phyloP scores from a whole-genome alignment of 2,888 invertebrate species.

The Dendrolimus houi region DNA sequence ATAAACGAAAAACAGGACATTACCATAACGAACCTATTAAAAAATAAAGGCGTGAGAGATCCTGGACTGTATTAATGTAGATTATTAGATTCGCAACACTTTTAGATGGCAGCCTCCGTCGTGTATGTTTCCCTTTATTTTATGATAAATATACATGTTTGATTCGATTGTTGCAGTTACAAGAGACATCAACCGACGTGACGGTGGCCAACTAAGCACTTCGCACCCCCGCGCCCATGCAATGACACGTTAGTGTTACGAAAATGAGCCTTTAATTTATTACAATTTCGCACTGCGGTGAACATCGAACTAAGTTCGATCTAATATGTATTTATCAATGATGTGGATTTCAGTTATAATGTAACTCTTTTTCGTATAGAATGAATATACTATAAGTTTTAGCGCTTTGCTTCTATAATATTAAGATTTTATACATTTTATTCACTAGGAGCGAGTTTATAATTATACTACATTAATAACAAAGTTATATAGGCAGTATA shows the following conservation, averaged over 20 bases:
- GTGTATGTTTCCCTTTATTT: too few species aligned
- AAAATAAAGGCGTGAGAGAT: too few species aligned
- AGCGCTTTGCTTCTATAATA: constrained; percentile 74
- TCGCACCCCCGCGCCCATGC: constrained; percentile 17
- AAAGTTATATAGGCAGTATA: constrained; percentile 75
- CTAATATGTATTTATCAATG: constrained; percentile 45
- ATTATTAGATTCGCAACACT: too few species aligned
- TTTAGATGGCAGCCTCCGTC: too few species aligned
- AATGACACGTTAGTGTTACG: constrained; percentile 33
- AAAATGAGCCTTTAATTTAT: constrained; percentile 68
- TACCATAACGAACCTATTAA: too few species aligned
- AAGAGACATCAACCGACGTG: constrained; percentile 50
- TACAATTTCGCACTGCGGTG: constrained; percentile 55
- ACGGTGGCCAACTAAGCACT: constrained; percentile 45
- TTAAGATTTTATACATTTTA: constrained; percentile 73
- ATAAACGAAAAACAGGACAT: too few species aligned
- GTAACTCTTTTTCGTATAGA: constrained; percentile 57
- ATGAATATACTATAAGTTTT: constrained; percentile 69
- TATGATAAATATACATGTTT: neutral
- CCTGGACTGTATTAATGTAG: too few species aligned
- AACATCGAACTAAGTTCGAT: constrained; percentile 68
- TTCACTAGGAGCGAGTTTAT: constrained; percentile 69
- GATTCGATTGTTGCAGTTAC: constrained; percentile 17
- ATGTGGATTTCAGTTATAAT: constrained; percentile 57
- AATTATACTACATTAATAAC: constrained; percentile 66